Evolutionary conservation across 2,888 invertebrate genomes (phyloP).

Genomic region (Ochlodes sylvanus): DNA sequence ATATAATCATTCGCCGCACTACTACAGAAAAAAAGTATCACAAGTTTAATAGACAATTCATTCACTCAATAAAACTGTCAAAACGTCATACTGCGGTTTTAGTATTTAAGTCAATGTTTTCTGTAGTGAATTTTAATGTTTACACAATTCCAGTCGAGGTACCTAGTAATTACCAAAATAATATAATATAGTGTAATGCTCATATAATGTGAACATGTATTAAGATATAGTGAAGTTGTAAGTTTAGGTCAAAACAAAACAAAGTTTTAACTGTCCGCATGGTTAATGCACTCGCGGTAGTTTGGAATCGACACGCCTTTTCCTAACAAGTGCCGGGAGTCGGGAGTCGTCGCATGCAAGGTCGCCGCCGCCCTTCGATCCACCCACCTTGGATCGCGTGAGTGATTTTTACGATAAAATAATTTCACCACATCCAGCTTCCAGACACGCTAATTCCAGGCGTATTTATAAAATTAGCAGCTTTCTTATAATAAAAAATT

Average conservation of each 20-base stretch:
- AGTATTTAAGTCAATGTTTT: too few relatives aligned
- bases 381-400: slow-evolving; percentile 83
- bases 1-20: neutral
- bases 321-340: slow-evolving; percentile 78
- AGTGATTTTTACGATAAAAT: slow-evolving; percentile 66
- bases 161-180: too few relatives aligned
- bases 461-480: slow-evolving; percentile 20
- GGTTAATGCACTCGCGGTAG: slow-evolving; percentile 62
- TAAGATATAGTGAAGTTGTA: neutral
- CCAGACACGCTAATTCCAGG: slow-evolving; percentile 12
- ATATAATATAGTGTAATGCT: too few relatives aligned
- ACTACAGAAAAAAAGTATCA: neutral
- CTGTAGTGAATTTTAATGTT: too few relatives aligned
- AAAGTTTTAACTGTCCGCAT: slow-evolving; percentile 54
- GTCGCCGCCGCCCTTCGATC: slow-evolving; percentile 84
- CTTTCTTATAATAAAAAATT: slow-evolving; percentile 5
- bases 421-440: slow-evolving; percentile 31
- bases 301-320: slow-evolving; percentile 83
- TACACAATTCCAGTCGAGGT: too few relatives aligned
- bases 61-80: slow-evolving; percentile 4
- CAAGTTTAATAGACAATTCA: slow-evolving; percentile 20
- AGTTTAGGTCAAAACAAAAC: slow-evolving; percentile 19
- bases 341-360: slow-evolving; percentile 83
- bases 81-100: too few relatives aligned
- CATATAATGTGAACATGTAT: too few relatives aligned